A percentile compares a stretch with the other conserved stretches of the same genome.
Conservation (phyloP, 2,113 vertebrate species). For the Aldabrachelys gigantea region DNA sequence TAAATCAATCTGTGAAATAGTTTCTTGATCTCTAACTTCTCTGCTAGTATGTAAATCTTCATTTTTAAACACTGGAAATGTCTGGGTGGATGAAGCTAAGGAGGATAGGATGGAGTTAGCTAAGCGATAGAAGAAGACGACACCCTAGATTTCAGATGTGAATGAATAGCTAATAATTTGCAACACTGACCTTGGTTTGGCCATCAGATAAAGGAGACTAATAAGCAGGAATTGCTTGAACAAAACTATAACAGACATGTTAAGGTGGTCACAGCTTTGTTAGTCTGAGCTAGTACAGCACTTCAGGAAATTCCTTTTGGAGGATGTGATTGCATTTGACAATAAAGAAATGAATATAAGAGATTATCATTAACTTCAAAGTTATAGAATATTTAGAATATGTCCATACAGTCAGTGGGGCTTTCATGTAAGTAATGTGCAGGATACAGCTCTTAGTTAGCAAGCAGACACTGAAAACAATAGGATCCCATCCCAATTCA, state of each 20-base stretch:
- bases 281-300: neutral
- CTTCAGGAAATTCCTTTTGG: neutral
- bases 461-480: constrained; percentile 47
- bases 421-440: constrained; percentile 13
- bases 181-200: neutral
- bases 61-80: neutral
- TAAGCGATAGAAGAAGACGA: neutral
- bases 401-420: neutral
- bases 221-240: constrained; percentile 2
- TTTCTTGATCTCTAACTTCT: neutral
- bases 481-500: constrained; percentile 36
- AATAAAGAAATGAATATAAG: neutral
- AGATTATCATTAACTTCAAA: neutral
- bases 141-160: neutral
- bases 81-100: neutral
- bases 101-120: neutral
- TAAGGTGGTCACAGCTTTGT: neutral
- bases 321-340: neutral
- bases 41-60: neutral
- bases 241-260: neutral
- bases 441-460: constrained; percentile 48
- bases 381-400: neutral
- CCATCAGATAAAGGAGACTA: neutral
- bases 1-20: neutral
- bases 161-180: constrained; percentile 16